A percentile compares a stretch with the other conserved stretches of the same genome.
Evolutionary conservation across 2,113 vertebrate genomes (phyloP).

Genomic region (Ursus arctos): DNA sequence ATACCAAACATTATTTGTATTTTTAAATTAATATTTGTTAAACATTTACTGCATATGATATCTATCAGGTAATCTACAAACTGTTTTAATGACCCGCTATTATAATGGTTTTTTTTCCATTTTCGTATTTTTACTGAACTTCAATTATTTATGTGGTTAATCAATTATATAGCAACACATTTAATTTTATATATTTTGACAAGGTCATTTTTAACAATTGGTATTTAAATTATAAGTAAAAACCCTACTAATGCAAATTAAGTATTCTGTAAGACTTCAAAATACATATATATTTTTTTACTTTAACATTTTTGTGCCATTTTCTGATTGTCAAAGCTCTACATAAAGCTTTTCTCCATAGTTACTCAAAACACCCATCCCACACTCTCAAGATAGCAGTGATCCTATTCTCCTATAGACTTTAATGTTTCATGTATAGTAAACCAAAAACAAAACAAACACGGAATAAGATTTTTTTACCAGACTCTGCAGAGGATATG

Average conservation of each 20-base stretch:
- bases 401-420: neutral
- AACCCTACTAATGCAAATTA: neutral
- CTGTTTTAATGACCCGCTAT: conserved; percentile 33
- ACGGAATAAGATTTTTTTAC: neutral
- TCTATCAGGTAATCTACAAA: conserved; percentile 31
- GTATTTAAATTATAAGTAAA: neutral
- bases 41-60: neutral
- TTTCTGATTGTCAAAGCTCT: neutral
- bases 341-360: neutral
- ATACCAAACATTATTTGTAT: neutral
- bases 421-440: neutral
- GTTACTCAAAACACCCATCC: neutral
- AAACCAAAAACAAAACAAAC: neutral
- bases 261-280: neutral
- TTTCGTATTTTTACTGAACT: conserved; percentile 10
- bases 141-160: neutral
- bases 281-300: neutral
- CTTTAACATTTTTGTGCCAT: neutral
- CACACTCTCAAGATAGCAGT: neutral
- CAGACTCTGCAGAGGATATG: neutral
- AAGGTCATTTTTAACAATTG: conserved; percentile 31
- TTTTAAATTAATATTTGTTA: conserved; percentile 31
- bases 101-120: conserved; percentile 19
- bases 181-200: neutral
- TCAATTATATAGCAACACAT: neutral